These are phyloP conservation scores for Xyliphius kryptos DNA, from an alignment of 2,113 vertebrate genomes.

Conservation along the genomic window DNA sequence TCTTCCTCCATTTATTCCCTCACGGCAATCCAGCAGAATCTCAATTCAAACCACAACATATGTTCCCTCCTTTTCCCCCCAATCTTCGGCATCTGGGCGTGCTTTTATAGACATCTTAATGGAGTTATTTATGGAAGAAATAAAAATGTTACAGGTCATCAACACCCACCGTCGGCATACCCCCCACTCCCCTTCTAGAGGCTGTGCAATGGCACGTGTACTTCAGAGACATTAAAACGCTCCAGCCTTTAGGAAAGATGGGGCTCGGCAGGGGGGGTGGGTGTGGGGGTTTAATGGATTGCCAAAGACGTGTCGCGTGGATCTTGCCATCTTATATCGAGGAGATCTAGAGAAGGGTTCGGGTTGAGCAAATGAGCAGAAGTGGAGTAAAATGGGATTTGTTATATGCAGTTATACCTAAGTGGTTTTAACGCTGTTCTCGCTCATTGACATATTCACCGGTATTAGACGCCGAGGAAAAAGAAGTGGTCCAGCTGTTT, in stretches of 20 bases:
- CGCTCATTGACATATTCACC: constrained; percentile 2
- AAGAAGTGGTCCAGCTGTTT: constrained; percentile 20
- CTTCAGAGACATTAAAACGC: constrained; percentile 42
- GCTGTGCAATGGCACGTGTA: constrained; percentile 23
- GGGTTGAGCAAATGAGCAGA: constrained; percentile 7
- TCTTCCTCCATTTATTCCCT: no score
- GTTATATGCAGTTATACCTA: no score
- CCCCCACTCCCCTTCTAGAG: constrained; percentile 12
- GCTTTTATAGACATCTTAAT: no score
- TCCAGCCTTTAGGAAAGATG: constrained; percentile 27
- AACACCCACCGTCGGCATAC: constrained; percentile 21
- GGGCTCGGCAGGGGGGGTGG: constrained; percentile 38
- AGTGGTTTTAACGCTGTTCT: constrained; percentile 12
- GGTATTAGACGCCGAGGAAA: background rate
- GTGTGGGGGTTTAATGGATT: constrained; percentile 64
- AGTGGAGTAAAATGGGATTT: constrained; percentile 14
- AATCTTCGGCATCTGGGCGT: no score
- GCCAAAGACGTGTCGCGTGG: no score
- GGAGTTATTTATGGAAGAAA: no score
- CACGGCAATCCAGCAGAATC: no score
- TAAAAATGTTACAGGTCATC: no score
- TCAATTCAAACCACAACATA: no score
- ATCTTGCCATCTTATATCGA: no score
- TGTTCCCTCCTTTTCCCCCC: no score
- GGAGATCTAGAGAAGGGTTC: constrained; percentile 1